Percentiles rank a stretch among this genome's conserved stretches.
Conservation (phyloP, 2,888 invertebrate species). For the Tinea pellionella region DNA sequence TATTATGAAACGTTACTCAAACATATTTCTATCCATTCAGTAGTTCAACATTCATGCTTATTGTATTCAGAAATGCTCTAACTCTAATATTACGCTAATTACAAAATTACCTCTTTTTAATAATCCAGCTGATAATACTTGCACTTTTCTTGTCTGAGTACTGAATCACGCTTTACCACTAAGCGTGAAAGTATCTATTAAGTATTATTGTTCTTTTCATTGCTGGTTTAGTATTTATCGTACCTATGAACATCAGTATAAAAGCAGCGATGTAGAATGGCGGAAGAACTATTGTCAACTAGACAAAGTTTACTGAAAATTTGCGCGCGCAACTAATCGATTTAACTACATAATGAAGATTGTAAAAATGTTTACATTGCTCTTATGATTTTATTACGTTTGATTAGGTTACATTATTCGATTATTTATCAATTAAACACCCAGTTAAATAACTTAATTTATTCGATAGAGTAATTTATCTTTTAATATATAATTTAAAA, state of each 20-base stretch:
- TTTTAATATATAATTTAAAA: too few relatives aligned
- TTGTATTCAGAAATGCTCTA: background rate
- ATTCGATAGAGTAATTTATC: too few relatives aligned
- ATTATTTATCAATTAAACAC: conserved; percentile 20
- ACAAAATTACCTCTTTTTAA: conserved; percentile 3
- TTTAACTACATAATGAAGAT: conserved; percentile 20
- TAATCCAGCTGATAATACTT: conserved; percentile 6
- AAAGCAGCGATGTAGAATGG: background rate
- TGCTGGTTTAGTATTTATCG: background rate
- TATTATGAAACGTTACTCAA: background rate
- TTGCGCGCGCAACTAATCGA: conserved; percentile 62
- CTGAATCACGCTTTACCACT: background rate
- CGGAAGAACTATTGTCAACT: background rate
- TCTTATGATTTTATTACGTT: conserved; percentile 10
- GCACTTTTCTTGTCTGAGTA: background rate
- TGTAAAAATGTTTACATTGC: conserved; percentile 3
- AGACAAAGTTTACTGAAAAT: conserved; percentile 6
- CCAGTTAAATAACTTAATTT: conserved; percentile 15
- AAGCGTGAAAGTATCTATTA: background rate
- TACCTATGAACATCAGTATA: background rate
- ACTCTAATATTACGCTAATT: background rate
- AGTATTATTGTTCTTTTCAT: background rate
- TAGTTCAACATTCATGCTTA: background rate
- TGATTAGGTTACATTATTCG: conserved; percentile 16
- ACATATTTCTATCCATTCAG: background rate